phyloP scores from a whole-genome alignment of 2,797 vertebrate genomes.

The Allobates femoralis region DNA sequence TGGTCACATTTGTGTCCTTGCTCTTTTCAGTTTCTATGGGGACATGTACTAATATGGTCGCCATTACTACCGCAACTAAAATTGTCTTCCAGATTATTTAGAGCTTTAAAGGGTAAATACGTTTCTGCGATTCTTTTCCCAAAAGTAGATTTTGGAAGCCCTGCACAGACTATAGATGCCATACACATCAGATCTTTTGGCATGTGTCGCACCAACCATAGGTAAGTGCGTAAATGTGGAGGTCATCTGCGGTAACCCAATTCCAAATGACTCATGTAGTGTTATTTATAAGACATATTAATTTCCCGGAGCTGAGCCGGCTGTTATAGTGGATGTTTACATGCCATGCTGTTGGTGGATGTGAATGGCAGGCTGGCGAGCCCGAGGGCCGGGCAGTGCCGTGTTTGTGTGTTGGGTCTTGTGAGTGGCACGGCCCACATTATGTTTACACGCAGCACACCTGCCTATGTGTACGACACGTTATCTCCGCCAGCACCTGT shows the following conservation, averaged over 20 bases:
- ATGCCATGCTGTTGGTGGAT: background rate
- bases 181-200: background rate
- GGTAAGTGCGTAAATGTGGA: background rate
- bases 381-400: constrained; percentile 26
- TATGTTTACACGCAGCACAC: constrained; percentile 38
- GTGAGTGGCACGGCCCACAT: background rate
- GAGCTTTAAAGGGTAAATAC: no score
- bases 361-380: background rate
- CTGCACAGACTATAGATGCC: background rate
- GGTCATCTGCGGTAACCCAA: background rate
- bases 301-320: background rate
- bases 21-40: no score
- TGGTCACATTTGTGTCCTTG: no score
- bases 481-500: constrained; percentile 24
- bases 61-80: no score
- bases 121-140: no score
- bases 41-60: no score
- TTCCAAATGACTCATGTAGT: background rate
- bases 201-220: background rate
- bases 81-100: no score
- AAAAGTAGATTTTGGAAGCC: background rate
- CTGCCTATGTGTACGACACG: constrained; percentile 32
- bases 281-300: background rate
- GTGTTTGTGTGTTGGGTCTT: constrained; percentile 35
- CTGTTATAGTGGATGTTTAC: background rate